Evolutionary conservation across 2,888 invertebrate species (phyloP).

Genomic region (Hirtodrosophila cameraria): DNA sequence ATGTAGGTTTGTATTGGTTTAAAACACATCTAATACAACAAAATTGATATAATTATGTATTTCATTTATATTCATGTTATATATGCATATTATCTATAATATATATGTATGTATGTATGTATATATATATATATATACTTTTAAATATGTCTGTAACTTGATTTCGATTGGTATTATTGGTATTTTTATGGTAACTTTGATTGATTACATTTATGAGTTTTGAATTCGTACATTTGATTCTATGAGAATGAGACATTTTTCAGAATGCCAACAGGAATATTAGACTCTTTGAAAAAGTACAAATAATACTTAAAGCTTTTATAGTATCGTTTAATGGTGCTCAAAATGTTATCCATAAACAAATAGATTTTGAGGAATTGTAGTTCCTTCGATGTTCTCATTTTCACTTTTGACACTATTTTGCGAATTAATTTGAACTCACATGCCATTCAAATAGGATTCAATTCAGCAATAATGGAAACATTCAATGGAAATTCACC

Average conservation of each 20-base stretch:
- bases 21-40: slow-evolving; percentile 72
- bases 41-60: slow-evolving; percentile 60
- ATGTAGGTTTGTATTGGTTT: slow-evolving; percentile 33
- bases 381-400: too few species aligned
- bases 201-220: slow-evolving; percentile 53
- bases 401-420: too few species aligned
- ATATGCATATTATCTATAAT: slow-evolving; percentile 44
- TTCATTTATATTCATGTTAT: slow-evolving; percentile 11
- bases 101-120: slow-evolving; percentile 43
- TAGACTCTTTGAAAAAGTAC: not conserved
- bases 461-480: too few species aligned
- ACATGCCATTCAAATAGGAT: too few species aligned
- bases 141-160: slow-evolving; percentile 48
- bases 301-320: not conserved
- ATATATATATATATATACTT: slow-evolving; percentile 41
- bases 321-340: not conserved
- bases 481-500: too few species aligned
- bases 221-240: slow-evolving; percentile 46
- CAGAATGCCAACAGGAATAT: not conserved
- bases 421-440: too few species aligned
- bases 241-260: slow-evolving; percentile 10
- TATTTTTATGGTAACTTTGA: slow-evolving; percentile 47
- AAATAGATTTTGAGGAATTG: too few species aligned
- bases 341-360: not conserved
- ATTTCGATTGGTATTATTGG: slow-evolving; percentile 32